Evolutionary conservation across 2,797 vertebrate genomes (phyloP).

Genomic region (Poecilia wingei): DNA sequence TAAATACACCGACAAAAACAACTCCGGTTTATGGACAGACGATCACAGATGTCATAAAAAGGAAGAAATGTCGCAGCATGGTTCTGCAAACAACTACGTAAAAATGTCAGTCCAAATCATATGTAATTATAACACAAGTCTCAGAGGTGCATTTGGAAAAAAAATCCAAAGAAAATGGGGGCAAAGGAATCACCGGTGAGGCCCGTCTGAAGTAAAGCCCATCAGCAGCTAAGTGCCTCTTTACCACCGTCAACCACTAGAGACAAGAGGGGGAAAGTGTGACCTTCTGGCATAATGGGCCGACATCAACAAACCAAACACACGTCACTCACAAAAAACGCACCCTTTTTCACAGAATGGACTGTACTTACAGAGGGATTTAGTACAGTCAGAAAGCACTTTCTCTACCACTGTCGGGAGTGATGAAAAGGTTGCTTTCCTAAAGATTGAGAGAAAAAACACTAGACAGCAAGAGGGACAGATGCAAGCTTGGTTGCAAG

Average conservation of each 20-base stretch:
- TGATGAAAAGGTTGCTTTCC: slow-evolving; percentile 77
- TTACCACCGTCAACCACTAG: slow-evolving; percentile 73
- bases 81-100: slow-evolving; percentile 41
- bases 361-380: slow-evolving; percentile 57
- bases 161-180: slow-evolving; percentile 66
- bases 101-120: slow-evolving; percentile 64
- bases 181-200: slow-evolving; percentile 59
- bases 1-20: neutral
- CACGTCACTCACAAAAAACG: slow-evolving; percentile 53
- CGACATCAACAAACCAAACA: slow-evolving; percentile 61
- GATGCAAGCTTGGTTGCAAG: slow-evolving; percentile 76
- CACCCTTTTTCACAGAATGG: slow-evolving; percentile 43
- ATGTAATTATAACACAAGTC: slow-evolving; percentile 66
- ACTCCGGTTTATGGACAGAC: slow-evolving; percentile 23
- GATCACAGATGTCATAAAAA: slow-evolving; percentile 13
- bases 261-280: slow-evolving; percentile 48
- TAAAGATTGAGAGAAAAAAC: slow-evolving; percentile 15
- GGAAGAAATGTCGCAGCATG: slow-evolving; percentile 7
- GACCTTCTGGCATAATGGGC: slow-evolving; percentile 69
- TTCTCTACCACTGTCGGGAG: slow-evolving; percentile 61
- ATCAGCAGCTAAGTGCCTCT: slow-evolving; percentile 78
- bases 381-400: slow-evolving; percentile 57
- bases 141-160: slow-evolving; percentile 70
- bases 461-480: slow-evolving; percentile 69
- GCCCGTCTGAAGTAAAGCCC: slow-evolving; percentile 50